Base-by-base conservation (phyloP, 2,797 vertebrate species). In the Myripristis jacobus region DNA sequence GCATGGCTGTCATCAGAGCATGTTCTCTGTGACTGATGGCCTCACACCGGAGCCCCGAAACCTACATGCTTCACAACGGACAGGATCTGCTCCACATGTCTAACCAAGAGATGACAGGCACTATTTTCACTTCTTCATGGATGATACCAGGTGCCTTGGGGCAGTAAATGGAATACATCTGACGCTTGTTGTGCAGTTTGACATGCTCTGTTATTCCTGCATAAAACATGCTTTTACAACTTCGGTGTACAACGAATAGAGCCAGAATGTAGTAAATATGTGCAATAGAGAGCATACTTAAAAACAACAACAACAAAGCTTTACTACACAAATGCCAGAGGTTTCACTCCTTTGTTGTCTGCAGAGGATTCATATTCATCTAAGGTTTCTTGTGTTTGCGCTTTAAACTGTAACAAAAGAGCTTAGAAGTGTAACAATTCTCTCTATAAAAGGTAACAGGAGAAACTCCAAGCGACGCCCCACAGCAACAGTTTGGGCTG, bases 401-500 rank as follows among this genome's bases (percentile, higher is more conserved):
- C 58, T 46, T 36, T 36, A 71, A 56, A 51, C 29, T 51, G 60
- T 38, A 63, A 83, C 82, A 83, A 83, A 89, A 79, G 75, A 65
- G 25, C 51, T 62, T 59, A 43, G 79, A 86, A 87, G 81, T 77
- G 82, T 73, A 71, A 90, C 88, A 89, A 79, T 87, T 86, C 71
- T 77, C 51, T 48, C 53, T 38, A 58, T 75, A 59, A 83, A 85
- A 84, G 81, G 91, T 89, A 92, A 93, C 73, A 79, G 81, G 88
- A 93, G 90, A 86, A 88, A 89, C 74, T 83, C 66, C 65, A 87
- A 88, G 87, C 80, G 63, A 89, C 75, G 82, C 89, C 91, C 86
- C 79, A 74, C 78, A 90, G 88, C 88, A 85, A 88, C 89, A 91
- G 91, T 90, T 88, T 89, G 79, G 52, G 86, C 74, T 36, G 52